Evolutionary conservation across 2,888 invertebrate genomes (phyloP), one percentile per base, ranked within the genome.

Genomic region (Trichogramma evanescens): DNA sequence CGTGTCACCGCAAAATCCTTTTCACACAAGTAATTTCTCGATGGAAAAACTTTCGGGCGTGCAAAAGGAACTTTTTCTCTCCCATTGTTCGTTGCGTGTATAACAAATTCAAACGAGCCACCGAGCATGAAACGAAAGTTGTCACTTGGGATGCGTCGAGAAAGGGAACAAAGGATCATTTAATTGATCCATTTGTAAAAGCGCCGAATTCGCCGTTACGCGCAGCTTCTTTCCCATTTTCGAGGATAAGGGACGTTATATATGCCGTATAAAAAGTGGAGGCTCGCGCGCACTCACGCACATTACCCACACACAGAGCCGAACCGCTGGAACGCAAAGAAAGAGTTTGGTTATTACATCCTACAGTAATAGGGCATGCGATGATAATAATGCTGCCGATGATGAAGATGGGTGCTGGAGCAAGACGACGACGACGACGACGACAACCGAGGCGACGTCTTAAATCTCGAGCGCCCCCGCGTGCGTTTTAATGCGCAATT

Each of bases 401-500:
- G 66, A 66, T 64, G 65, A 64, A 68, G 66, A 66, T 67, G 62
- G 51, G 59, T 60, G 50, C 58, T 60, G 38, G 54, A 55, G 39
- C 55, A 61, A 56, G 56, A 56, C 65, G 67, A 67, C 65, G 58
- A 49, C 26, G 58, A 49, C 26, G 26, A 26, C 26, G 26, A 26
- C 26, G 26, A 26, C 26, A 26, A 26, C 26, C 26, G 26, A 26
- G 26, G 26, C 50, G 48, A 44, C 55, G 62, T 62, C 63, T 63
- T 65, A 65, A 66, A 67, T 67, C 67, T 66, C 50, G 9, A 38
- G 53, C 56, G 40, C 62, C 66, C 67, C 65, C 50, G 9, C 42
- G 53, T 54, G 40, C 62, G 56, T 56, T 63, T 65, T 65, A 66
- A 64, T 56, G 65, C 56, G 63, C 63, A 65, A 68, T 67, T 66